Conservation (phyloP, 2,113 vertebrate genomes). For the Tragelaphus imberbis region DNA sequence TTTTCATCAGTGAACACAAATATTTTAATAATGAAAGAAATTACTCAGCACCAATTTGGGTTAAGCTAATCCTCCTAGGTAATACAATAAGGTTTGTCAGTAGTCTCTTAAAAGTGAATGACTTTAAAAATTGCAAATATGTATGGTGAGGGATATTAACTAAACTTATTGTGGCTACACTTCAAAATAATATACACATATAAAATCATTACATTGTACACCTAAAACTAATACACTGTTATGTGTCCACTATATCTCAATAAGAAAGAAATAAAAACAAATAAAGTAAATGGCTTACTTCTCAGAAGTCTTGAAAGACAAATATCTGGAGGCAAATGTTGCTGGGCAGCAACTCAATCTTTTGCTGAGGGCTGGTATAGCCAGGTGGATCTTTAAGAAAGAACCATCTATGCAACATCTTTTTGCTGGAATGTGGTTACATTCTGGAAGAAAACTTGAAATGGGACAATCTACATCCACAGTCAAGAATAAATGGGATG, state of each 20-base stretch:
- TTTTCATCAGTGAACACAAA: not conserved
- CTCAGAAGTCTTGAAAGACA: not conserved
- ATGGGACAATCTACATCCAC: not conserved
- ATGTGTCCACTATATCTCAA: not conserved
- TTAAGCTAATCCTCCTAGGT: not conserved
- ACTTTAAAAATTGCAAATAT: not conserved
- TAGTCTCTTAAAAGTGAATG: not conserved
- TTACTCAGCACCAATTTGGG: not conserved
- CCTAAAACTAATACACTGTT: not conserved
- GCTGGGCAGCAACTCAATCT: not conserved
- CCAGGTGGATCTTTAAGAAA: not conserved
- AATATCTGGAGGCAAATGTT: not conserved
- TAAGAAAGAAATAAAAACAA: not conserved
- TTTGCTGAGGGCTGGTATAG: not conserved
- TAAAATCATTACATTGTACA: not conserved
- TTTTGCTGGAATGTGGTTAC: not conserved
- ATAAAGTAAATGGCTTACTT: not conserved
- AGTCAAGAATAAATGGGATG: not conserved
- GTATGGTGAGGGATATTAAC: not conserved
- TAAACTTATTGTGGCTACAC: not conserved
- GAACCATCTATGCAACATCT: not conserved
- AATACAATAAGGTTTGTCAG: not conserved
- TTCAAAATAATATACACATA: not conserved
- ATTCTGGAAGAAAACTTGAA: not conserved
- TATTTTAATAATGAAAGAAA: not conserved